Conservation (phyloP, 2,113 vertebrate genomes). For the Mixornis gularis region DNA sequence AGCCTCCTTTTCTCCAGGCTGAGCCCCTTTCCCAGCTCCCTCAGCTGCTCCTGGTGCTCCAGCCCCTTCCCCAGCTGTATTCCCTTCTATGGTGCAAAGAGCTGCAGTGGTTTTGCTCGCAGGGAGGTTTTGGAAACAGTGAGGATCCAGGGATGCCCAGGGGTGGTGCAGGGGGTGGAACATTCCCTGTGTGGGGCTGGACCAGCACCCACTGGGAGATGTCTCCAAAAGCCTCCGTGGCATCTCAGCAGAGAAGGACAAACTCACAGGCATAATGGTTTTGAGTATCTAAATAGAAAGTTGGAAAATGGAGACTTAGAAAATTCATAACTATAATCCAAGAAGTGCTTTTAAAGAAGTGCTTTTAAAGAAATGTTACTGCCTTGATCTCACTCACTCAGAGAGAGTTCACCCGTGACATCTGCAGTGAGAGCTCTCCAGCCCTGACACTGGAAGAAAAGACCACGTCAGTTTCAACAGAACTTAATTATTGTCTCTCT, state of each 20-base stretch:
- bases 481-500: not conserved
- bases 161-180: not conserved
- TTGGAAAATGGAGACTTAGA: not conserved
- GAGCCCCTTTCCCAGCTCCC: not conserved
- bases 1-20: not conserved
- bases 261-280: not conserved
- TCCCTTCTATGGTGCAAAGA: not conserved
- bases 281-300: not conserved
- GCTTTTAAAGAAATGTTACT: not conserved
- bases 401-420: not conserved
- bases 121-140: not conserved
- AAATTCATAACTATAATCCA: not conserved
- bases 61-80: not conserved
- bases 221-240: rapidly evolving
- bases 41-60: not conserved
- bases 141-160: not conserved
- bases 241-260: not conserved
- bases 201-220: not conserved
- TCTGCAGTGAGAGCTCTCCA: not conserved
- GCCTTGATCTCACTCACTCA: not conserved
- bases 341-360: not conserved
- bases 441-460: not conserved
- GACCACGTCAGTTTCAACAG: not conserved
- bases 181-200: rapidly evolving
- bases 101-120: rapidly evolving